A percentile compares a stretch with the other conserved stretches of the same genome.
phyloP scores from a whole-genome alignment of 2,113 vertebrate genomes.

The Hippopotamus amphibius region DNA sequence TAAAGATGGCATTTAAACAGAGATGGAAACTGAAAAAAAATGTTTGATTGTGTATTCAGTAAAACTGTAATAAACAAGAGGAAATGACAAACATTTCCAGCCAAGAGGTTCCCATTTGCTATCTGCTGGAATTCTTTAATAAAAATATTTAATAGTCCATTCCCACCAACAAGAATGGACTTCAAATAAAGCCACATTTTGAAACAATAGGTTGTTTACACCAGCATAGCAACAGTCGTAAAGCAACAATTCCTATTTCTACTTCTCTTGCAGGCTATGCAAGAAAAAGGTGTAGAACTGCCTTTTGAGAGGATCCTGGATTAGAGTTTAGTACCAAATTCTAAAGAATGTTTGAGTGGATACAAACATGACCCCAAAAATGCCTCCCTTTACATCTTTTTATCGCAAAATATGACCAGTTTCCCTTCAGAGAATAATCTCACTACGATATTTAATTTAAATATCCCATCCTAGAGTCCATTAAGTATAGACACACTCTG shows the following conservation, averaged over 20 bases:
- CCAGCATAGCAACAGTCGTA: neutral
- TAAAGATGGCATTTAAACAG: neutral
- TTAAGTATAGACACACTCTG: neutral
- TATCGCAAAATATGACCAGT: neutral
- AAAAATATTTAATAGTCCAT: conserved; percentile 26
- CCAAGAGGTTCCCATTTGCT: neutral
- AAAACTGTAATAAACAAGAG: conserved; percentile 18
- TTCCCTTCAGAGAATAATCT: neutral
- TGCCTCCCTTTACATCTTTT: neutral
- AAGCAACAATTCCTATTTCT: conserved; percentile 22
- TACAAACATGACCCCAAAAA: neutral
- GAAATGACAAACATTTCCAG: conserved; percentile 43
- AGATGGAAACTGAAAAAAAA: neutral
- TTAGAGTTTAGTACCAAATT: neutral
- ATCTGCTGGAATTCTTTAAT: conserved; percentile 48
- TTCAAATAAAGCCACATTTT: conserved; percentile 24
- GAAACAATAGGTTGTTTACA: conserved; percentile 61
- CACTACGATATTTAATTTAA: neutral
- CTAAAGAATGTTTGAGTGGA: neutral
- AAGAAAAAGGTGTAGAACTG: conserved; percentile 11
- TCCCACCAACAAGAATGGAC: conserved; percentile 64
- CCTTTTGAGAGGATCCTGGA: neutral
- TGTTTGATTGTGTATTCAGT: neutral
- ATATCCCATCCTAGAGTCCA: neutral
- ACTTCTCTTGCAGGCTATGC: neutral